Evolutionary conservation across 2,113 vertebrate species (phyloP).

Genomic region (Coracopsis vasa): DNA sequence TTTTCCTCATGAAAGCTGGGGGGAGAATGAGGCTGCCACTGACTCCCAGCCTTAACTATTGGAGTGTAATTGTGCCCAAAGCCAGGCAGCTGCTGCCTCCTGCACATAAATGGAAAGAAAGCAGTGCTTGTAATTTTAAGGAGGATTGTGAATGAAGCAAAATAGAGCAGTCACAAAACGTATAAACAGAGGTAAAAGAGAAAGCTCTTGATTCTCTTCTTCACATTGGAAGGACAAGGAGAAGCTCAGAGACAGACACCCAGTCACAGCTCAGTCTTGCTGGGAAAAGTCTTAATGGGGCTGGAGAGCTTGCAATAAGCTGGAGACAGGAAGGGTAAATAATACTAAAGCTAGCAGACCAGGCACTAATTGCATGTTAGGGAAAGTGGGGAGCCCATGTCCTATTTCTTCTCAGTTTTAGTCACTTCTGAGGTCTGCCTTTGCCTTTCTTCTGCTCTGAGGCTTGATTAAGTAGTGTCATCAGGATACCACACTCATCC

Average conservation of each 20-base stretch:
- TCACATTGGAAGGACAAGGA: neutral
- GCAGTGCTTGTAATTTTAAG: neutral
- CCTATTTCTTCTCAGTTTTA: neutral
- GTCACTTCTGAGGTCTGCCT: neutral
- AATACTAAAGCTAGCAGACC: neutral
- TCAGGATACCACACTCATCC: neutral
- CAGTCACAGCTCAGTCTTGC: neutral
- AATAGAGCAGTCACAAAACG: neutral
- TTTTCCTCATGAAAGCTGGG: neutral
- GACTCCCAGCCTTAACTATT: neutral
- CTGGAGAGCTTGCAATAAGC: neutral
- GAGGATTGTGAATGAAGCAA: conserved; percentile 47
- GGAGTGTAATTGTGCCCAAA: conserved; percentile 32
- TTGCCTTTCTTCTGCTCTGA: neutral
- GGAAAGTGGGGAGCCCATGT: neutral
- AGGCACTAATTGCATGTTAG: neutral
- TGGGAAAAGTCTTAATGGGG: neutral
- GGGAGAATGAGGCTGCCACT: neutral
- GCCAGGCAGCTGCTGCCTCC: conserved; percentile 55
- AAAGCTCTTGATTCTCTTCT: neutral
- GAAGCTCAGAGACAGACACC: neutral
- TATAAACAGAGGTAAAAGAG: neutral
- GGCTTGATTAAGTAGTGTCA: neutral
- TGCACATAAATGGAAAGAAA: conserved; percentile 26
- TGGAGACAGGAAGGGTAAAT: neutral